Base-by-base conservation (phyloP, 1,140 invertebrate species). In the Drosophila tristis region DNA sequence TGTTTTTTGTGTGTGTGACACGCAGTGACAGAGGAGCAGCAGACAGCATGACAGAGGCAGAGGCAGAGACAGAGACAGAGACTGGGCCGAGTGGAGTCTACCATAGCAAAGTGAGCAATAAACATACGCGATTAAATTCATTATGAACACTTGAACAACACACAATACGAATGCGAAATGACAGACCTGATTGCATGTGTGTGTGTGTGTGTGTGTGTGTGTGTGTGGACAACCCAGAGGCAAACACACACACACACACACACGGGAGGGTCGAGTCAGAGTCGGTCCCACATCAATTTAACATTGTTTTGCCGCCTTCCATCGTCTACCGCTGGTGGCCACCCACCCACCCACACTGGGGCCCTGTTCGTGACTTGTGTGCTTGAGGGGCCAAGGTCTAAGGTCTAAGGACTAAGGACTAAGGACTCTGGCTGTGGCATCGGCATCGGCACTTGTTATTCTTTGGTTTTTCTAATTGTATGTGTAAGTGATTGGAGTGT, bases 71-170 rank as follows among this genome's bases (percentile, higher is more conserved):
- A 29, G 65, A 11, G 8, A n/a, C 16, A 47, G n/a, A 57, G 43
- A 1, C 35, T 9, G 15, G 20, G n/a, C 11, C 16, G 6, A 9
- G 25, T 25, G n/a, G 25, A 20, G 15, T 54, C 16, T 35, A 13
- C 59, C 54, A 25, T 48, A 39, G 61, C 71, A 79, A 87, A 87
- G 82, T 87, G 84, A 87, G 82, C 82, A 87, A 87, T 87, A 87
- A 89, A 87, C 82, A 87, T 89, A 89, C 75, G 84, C 84, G 82
- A 87, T 87, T 87, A 87, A 87, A 79, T 87, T 87, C 79, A 87
- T 87, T 87, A 87, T 89, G 72, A 87, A 81, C 82, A 89, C 84
- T 87, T 77, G 84, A 87, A 84, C 20, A 64, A 61, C 75, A 79
- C 65, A 87, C 82, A 87, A 89, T 84, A 42, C 57, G 84, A 62